Base-by-base conservation (phyloP, 1,140 invertebrate genomes). In the Euwallacea fornicatus region DNA sequence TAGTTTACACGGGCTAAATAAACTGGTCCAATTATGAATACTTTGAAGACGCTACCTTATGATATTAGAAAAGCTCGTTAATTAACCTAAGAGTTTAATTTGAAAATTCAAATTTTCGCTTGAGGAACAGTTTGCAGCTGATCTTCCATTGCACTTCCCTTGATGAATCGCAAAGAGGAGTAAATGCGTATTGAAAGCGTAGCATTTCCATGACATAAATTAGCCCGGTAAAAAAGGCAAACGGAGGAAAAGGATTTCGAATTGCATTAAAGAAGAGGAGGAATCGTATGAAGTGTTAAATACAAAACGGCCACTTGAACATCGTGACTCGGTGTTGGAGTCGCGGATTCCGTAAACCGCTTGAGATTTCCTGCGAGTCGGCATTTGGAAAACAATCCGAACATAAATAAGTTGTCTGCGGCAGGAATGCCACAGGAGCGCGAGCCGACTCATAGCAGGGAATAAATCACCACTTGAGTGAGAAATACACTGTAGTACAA, bases 331-430 rank as follows among this genome's bases (percentile, higher is more conserved):
- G 66, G 76, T 74, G 76, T 78, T 68, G 6, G 56, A 69, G 42
- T 53, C 47, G 77, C 71, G 58, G 65, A 80, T 79, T 79, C 79
- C 78, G 79, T 75, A 78, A 79, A 78, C 76, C 77, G 75, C 77
- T 79, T 80, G 76, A 79, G 76, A 56, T 73, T 75, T 76, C 69
- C 74, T 64, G 64, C 63, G 41, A 69, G 78, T 78, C 80, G 79
- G 80, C 77, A 80, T 81, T 80, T 80, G 77, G 80, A 80, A 81
- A 81, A 81, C 80, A 81, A 81, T 81, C 75, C 79, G 76, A 80
- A 81, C 80, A 81, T 81, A 81, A 81, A 81, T 80, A 81, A 81
- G 80, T 80, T 80, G 80, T 81, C 80, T 81, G 74, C 79, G 71
- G 76, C 71, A 55, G 71, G 71, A 72, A 72, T 72, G 71, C 66